Conservation (phyloP, 2,888 invertebrate genomes). For the Subacronicta megacephala region DNA sequence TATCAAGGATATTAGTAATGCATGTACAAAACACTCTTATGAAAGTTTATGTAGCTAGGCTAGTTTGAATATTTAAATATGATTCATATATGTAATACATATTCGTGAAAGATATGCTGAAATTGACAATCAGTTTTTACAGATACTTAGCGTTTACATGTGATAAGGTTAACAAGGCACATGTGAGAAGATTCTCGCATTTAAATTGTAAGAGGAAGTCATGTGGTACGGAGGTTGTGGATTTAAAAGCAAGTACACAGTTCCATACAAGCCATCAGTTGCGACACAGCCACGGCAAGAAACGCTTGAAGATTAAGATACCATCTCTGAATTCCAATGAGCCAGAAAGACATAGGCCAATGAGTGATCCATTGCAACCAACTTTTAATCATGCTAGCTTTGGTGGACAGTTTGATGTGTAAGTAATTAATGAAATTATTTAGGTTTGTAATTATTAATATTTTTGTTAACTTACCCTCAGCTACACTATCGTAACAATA, state of each 20-base stretch:
- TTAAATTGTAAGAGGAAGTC: conserved; percentile 70
- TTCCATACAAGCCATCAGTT: conserved; percentile 60
- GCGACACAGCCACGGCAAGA: conserved; percentile 66
- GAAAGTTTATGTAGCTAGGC: conserved; percentile 58
- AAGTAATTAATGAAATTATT: conserved; percentile 58
- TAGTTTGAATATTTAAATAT: conserved; percentile 64
- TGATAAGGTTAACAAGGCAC: conserved; percentile 68
- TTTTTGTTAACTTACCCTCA: no score
- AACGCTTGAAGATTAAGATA: conserved; percentile 65
- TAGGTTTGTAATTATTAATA: no score
- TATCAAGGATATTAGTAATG: conserved; percentile 60
- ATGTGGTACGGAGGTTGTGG: conserved; percentile 62
- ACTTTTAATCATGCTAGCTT: conserved; percentile 69
- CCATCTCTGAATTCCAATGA: conserved; percentile 65
- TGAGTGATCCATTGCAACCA: conserved; percentile 76
- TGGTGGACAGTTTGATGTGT: conserved; percentile 79
- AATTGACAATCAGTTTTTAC: conserved; percentile 85
- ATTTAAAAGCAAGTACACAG: conserved; percentile 40
- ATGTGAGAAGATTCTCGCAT: conserved; percentile 71
- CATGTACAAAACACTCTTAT: conserved; percentile 59
- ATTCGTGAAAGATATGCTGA: conserved; percentile 83
- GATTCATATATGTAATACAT: conserved; percentile 66
- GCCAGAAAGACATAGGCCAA: conserved; percentile 65
- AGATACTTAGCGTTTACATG: conserved; percentile 79
- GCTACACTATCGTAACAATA: no score